These are phyloP conservation scores for Megalops cyprinoides DNA, from an alignment of 2,797 vertebrate genomes.

Conservation along the genomic window DNA sequence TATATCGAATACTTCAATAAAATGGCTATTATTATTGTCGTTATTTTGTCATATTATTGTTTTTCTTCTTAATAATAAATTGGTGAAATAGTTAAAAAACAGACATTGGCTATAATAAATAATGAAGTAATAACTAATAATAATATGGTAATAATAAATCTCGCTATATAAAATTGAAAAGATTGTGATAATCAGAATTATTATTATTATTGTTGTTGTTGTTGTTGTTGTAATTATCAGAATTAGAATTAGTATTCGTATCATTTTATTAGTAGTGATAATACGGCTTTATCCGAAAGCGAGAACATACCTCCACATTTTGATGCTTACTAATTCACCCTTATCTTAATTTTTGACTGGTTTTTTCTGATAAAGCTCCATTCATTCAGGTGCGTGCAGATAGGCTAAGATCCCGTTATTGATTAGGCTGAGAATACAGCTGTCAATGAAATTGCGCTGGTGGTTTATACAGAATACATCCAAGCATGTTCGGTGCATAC, in stretches of 20 bases:
- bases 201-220: not conserved
- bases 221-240: not conserved
- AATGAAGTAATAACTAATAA: too few species aligned
- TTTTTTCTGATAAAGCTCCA: constrained; percentile 21
- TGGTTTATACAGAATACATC: not conserved
- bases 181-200: not conserved
- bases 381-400: not conserved
- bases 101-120: too few species aligned
- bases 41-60: too few species aligned
- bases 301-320: not conserved
- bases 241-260: too few species aligned
- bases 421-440: constrained; percentile 12
- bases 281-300: not conserved
- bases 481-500: not conserved
- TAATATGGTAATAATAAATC: too few species aligned
- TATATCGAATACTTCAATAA: too few species aligned
- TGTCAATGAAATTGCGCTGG: not conserved
- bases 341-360: constrained; percentile 12
- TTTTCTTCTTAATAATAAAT: too few species aligned
- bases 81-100: too few species aligned
- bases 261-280: too few species aligned
- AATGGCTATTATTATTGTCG: too few species aligned
- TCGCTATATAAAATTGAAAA: too few species aligned
- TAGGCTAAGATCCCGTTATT: constrained; percentile 18
- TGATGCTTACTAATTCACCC: constrained; percentile 6